A percentile compares a stretch with the other conserved stretches of the same genome.
Evolutionary conservation across 2,888 invertebrate genomes (phyloP).

Genomic region (Parnassius mnemosyne): DNA sequence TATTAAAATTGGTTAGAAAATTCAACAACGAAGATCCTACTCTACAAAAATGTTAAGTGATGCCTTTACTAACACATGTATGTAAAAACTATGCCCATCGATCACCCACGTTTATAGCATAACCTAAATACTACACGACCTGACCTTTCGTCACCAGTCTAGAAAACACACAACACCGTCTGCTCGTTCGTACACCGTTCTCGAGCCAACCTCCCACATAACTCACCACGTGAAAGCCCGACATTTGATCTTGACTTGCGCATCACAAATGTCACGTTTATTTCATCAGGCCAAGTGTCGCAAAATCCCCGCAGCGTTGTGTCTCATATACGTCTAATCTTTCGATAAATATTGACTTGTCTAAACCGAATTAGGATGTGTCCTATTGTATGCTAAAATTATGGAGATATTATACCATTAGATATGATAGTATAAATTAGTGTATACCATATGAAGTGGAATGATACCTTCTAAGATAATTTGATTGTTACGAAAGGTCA

Average conservation of each 20-base stretch:
- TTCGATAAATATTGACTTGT: conserved; percentile 8
- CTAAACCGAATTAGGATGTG: not conserved
- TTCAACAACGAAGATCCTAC: too few species aligned
- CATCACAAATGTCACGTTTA: conserved; percentile 45
- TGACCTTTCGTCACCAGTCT: not conserved
- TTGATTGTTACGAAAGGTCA: too few species aligned
- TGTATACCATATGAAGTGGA: too few species aligned
- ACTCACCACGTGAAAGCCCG: conserved; percentile 45
- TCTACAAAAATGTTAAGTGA: too few species aligned
- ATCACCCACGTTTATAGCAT: not conserved
- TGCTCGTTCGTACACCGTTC: not conserved
- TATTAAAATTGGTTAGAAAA: too few species aligned
- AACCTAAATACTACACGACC: not conserved
- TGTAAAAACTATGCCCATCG: too few species aligned
- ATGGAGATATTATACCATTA: too few species aligned
- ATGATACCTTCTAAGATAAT: too few species aligned
- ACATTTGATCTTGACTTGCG: conserved; percentile 47
- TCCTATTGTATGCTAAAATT: conserved; percentile 4
- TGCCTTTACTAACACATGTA: too few species aligned
- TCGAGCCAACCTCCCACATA: conserved; percentile 22
- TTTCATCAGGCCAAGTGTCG: conserved; percentile 42
- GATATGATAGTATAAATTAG: too few species aligned
- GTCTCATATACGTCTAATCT: conserved; percentile 26
- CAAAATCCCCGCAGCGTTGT: conserved; percentile 29
- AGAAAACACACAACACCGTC: not conserved